These are phyloP conservation scores for Oryzaephilus surinamensis DNA, from an alignment of 1,140 invertebrate genomes.

Conservation along the genomic window DNA sequence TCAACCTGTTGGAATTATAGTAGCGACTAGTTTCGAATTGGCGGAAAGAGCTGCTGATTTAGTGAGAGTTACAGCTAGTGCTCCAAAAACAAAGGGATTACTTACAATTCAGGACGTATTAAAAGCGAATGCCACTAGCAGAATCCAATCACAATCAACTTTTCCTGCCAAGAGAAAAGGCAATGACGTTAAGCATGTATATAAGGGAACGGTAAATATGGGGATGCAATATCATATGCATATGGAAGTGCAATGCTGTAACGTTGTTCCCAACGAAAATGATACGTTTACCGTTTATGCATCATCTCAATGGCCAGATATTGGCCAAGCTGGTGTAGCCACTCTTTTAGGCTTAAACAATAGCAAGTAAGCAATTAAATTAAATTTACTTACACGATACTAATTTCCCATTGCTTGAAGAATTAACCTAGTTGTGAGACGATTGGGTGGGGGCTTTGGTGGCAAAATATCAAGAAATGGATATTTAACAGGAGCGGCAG, in stretches of 20 bases:
- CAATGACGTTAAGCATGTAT: conserved; percentile 22
- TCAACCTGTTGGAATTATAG: conserved; percentile 61
- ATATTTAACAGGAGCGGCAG: conserved; percentile 41
- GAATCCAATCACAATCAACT: conserved; percentile 9
- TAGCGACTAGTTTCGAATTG: conserved; percentile 47
- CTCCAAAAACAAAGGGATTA: conserved; percentile 40
- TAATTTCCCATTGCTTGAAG: conserved; percentile 40
- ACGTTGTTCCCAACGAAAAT: conserved; percentile 52
- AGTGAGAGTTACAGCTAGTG: conserved; percentile 53
- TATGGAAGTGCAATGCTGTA: too few relatives aligned
- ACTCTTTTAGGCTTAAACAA: conserved; percentile 42
- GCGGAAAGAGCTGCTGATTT: conserved; percentile 52
- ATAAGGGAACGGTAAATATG: conserved; percentile 40
- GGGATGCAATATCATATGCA: too few relatives aligned
- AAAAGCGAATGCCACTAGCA: conserved; percentile 7
- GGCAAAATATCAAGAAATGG: conserved; percentile 44
- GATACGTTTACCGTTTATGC: conserved; percentile 50
- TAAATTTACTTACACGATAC: too few relatives aligned
- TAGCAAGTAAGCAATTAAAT: too few relatives aligned
- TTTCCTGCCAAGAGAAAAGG: conserved; percentile 14
- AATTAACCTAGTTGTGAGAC: conserved; percentile 46
- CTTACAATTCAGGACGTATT: conserved; percentile 52
- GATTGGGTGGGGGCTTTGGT: conserved; percentile 64
- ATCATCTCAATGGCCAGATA: conserved; percentile 54
- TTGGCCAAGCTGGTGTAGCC: conserved; percentile 48